phyloP scores from a whole-genome alignment of 2,113 vertebrate species.

The Ovis canadensis region DNA sequence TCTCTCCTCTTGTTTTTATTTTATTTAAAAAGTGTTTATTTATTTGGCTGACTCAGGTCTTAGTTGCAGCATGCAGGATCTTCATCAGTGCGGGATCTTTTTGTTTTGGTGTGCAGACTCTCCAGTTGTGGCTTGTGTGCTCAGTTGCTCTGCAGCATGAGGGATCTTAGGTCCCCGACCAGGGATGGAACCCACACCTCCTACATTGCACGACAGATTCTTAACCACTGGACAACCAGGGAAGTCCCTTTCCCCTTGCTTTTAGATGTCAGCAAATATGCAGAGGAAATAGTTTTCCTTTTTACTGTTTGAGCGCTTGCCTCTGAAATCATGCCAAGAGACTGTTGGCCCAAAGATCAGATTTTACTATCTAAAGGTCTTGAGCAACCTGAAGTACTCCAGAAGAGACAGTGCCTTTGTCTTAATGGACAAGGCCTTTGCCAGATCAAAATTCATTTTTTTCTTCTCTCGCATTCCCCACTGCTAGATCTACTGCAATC shows the following conservation, averaged over 20 bases:
- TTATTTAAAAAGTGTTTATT: not conserved
- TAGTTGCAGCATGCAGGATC: not conserved
- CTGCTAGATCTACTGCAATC: not conserved
- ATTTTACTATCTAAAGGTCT: not conserved
- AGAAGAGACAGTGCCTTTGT: not conserved
- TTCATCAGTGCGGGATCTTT: not conserved
- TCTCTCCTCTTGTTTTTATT: not conserved
- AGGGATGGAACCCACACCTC: not conserved
- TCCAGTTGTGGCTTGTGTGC: not conserved
- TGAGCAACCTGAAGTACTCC: not conserved
- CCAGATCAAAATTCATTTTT: not conserved
- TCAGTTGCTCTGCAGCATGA: not conserved
- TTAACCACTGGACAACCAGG: not conserved
- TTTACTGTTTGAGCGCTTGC: not conserved
- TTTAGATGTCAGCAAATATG: not conserved
- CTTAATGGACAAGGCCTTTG: not conserved
- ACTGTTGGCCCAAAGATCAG: not conserved
- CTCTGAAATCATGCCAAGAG: not conserved
- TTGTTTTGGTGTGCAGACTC: not conserved
- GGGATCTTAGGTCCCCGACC: not conserved
- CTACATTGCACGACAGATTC: not conserved
- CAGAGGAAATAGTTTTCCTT: not conserved
- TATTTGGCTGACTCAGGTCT: not conserved
- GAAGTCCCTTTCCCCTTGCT: not conserved
- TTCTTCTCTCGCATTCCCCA: not conserved